phyloP scores from a whole-genome alignment of 2,888 invertebrate species.

The Ctena decussata region DNA sequence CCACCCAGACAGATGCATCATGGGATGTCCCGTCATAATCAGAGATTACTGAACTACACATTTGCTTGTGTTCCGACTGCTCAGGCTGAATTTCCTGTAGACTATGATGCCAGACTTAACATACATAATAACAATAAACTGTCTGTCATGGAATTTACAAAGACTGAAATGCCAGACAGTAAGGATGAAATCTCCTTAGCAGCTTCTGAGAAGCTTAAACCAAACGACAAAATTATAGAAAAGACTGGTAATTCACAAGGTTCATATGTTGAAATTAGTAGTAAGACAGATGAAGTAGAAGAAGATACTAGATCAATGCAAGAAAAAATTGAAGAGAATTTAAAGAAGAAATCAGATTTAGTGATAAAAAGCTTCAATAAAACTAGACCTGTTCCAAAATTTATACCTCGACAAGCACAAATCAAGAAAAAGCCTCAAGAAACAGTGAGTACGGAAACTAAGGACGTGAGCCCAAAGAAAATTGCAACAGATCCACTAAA shows the following conservation, averaged over 20 bases:
- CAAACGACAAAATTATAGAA: neutral
- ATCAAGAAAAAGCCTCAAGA: slow-evolving; percentile 35
- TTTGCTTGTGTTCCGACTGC: slow-evolving; percentile 76
- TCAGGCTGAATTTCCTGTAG: slow-evolving; percentile 73
- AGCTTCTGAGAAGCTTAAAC: too few relatives aligned
- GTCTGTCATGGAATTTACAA: neutral
- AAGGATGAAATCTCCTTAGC: neutral
- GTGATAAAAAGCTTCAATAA: slow-evolving; percentile 69
- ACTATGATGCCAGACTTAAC: slow-evolving; percentile 70
- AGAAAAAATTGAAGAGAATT: slow-evolving; percentile 53
- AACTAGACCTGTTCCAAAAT: slow-evolving; percentile 68
- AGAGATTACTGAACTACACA: slow-evolving; percentile 52
- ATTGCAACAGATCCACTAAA: slow-evolving; percentile 57
- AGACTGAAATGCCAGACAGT: neutral
- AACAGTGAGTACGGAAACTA: neutral
- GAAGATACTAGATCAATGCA: slow-evolving; percentile 9
- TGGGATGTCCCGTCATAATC: neutral
- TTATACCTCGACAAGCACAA: slow-evolving; percentile 80
- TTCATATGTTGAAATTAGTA: neutral
- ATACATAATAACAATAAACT: neutral
- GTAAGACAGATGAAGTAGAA: slow-evolving; percentile 4
- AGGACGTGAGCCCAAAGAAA: neutral
- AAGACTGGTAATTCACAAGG: neutral
- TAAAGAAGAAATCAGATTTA: slow-evolving; percentile 34
- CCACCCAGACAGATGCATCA: slow-evolving; percentile 60